Evolutionary conservation across 2,113 vertebrate genomes (phyloP).

Genomic region (Carassius auratus): DNA sequence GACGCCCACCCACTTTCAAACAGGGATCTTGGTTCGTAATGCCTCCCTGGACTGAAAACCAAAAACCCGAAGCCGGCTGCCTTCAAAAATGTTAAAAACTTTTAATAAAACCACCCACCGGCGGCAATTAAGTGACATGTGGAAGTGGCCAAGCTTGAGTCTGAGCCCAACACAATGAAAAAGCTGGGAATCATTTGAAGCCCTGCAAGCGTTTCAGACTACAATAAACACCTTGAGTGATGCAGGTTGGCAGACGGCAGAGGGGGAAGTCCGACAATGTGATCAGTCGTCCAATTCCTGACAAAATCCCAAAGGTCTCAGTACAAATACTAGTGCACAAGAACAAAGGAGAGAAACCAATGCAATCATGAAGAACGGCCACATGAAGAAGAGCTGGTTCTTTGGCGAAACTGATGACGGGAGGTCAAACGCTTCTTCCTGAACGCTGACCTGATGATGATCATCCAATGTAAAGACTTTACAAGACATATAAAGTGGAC

Average conservation of each 20-base stretch:
- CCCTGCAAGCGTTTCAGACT: constrained; percentile 52
- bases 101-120: constrained; percentile 70
- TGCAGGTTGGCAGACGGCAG: constrained; percentile 1
- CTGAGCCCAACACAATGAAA: constrained; percentile 58
- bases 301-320: background rate
- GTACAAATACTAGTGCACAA: background rate
- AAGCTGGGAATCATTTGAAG: constrained; percentile 68
- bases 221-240: constrained; percentile 38
- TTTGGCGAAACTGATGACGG: background rate
- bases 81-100: constrained; percentile 61
- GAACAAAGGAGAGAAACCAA: background rate
- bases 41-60: constrained; percentile 38
- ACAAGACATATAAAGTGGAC: constrained; percentile 15
- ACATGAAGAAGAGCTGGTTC: too few species aligned
- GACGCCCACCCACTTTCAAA: constrained; percentile 46
- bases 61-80: constrained; percentile 36
- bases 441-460: constrained; percentile 8
- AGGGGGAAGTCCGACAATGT: constrained; percentile 58
- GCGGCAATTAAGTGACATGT: constrained; percentile 65
- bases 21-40: constrained; percentile 24
- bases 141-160: constrained; percentile 64
- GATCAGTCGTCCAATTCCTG: background rate
- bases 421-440: background rate
- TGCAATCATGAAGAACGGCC: background rate
- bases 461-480: background rate